Conservation (phyloP, 2,797 vertebrate species). For the Varecia variegata region DNA sequence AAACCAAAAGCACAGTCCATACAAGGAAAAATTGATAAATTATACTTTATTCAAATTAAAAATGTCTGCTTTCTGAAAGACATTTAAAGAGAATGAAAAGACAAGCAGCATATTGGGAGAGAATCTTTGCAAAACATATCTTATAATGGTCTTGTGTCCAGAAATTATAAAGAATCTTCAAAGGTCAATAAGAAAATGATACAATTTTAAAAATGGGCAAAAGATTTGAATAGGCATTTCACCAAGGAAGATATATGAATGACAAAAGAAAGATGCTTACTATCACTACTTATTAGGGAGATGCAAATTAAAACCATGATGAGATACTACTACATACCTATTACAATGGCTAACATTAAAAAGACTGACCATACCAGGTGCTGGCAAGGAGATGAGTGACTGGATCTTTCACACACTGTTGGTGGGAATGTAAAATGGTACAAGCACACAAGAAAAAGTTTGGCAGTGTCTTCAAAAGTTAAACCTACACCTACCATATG, state of each 20-base stretch:
- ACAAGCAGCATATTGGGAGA: neutral
- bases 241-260: neutral
- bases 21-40: neutral
- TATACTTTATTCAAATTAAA: neutral
- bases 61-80: neutral
- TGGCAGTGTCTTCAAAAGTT: constrained; percentile 40
- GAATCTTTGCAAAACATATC: neutral
- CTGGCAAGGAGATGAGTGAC: neutral
- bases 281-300: neutral
- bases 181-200: neutral
- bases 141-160: neutral
- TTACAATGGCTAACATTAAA: neutral
- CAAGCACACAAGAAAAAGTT: neutral
- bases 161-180: constrained; percentile 4
- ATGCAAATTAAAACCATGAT: neutral
- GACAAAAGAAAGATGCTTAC: neutral
- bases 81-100: neutral
- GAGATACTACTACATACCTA: neutral
- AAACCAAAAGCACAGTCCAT: neutral
- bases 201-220: neutral
- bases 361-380: neutral
- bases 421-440: neutral
- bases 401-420: neutral
- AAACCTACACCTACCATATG: neutral
- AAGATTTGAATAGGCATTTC: neutral